A percentile compares a stretch with the other conserved stretches of the same genome.
phyloP scores from a whole-genome alignment of 2,113 vertebrate genomes.

The human region GRCh38 chr7:20869501-20870000 shows the following conservation, averaged over 20 bases:
- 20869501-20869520: neutral
- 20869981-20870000: no score
- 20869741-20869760: neutral
- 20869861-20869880: no score
- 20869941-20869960: no score
- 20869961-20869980: no score
- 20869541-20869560: neutral
- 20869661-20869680: constrained; percentile 32
- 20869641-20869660: neutral
- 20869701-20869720: neutral
- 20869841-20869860: no score
- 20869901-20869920: no score
- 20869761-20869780: neutral
- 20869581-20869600: neutral
- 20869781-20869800: no score
- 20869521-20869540: neutral
- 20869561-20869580: neutral
- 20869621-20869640: constrained; percentile 55
- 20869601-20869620: constrained; percentile 22
- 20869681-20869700: neutral
- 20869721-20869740: neutral
- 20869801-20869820: no score
- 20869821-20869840: no score
- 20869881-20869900: no score
- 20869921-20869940: no score